Conservation (phyloP, 92 coral and sea anemone genomes). For the Epizoanthus illoricatus region DNA sequence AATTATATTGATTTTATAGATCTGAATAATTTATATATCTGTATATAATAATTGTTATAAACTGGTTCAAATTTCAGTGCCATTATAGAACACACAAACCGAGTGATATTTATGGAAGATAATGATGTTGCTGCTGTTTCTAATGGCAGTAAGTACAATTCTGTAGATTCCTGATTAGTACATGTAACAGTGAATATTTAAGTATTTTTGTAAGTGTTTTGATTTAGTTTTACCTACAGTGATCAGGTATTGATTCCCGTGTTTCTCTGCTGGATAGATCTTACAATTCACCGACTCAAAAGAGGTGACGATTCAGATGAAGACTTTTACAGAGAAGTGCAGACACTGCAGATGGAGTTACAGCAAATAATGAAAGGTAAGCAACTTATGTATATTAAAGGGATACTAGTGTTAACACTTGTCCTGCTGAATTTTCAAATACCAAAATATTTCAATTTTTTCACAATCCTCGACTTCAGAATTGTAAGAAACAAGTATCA, state of each 20-base stretch:
- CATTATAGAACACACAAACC: conserved; percentile 94
- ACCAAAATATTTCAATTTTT: too few species aligned
- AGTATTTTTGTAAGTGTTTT: background rate
- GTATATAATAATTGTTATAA: background rate
- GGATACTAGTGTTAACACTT: too few species aligned
- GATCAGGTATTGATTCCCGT: background rate
- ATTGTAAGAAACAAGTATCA: too few species aligned
- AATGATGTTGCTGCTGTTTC: conserved; percentile 92
- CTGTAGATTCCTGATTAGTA: background rate
- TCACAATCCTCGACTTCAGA: too few species aligned
- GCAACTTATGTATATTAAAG: background rate
- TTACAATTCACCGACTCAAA: conserved; percentile 90
- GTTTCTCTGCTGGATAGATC: conserved; percentile 45
- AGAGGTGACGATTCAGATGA: conserved; percentile 82
- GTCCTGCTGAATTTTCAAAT: too few species aligned
- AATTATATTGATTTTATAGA: too few species aligned
- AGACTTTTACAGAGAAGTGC: conserved; percentile 84
- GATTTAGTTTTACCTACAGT: background rate
- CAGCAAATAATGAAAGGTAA: conserved; percentile 99
- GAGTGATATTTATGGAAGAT: conserved; percentile 93
- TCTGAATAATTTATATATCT: background rate
- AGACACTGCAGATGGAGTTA: conserved; percentile 86
- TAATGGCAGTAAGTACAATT: conserved; percentile 80
- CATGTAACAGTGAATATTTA: background rate
- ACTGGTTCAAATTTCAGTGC: conserved; percentile 63